Base-by-base conservation (phyloP, 2,888 invertebrate species). In the Halictus ligatus region DNA sequence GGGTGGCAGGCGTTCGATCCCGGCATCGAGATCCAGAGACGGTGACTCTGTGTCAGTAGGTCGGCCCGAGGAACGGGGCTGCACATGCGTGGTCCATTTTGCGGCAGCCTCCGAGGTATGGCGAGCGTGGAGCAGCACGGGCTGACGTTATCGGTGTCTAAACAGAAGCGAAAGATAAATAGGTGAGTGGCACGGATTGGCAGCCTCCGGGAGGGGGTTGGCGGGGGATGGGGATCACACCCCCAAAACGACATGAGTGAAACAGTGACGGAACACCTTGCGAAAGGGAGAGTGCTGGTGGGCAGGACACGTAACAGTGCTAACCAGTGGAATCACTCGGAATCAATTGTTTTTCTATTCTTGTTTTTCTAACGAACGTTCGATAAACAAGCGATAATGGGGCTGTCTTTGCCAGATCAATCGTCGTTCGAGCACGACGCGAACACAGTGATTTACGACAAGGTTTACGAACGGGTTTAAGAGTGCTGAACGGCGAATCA, bases 11-110 rank as follows among this genome's bases (percentile, higher is more conserved):
- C 18, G 64, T 74, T 84, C 84, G 84, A 84, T 85, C 76, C 29
- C 15, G n/a, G 35, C 73, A 69, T 80, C 76, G 58, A 76, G 71
- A 85, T 75, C 72, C 69, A 67, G 2, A 48, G 58, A n/a, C 50
- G n/a, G 64, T n/a, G 18, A 43, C 73, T 83, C 43, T 80, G 85
- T 85, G 85, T 85, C 85, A 85, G 35, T 85, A 77, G 85, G 85
- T 85, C 85, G 85, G 21, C 21, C 80, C 54, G 35, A 46, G 58
- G 43, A 85, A 76, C 76, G 67, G 78, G 85, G 60, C 60, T 67
- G 85, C 85, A 60, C 85, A 78, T 85, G 85, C 85, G 83, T 58
- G 84, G 46, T 74, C 50, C 74, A 43, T 64, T 84, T 83, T 74
- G 50, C 84, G 73, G 40, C 46, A 84, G 69, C 77, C 83, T 21